Conservation (phyloP, 2,797 vertebrate genomes). For the Epinephelus coioides region DNA sequence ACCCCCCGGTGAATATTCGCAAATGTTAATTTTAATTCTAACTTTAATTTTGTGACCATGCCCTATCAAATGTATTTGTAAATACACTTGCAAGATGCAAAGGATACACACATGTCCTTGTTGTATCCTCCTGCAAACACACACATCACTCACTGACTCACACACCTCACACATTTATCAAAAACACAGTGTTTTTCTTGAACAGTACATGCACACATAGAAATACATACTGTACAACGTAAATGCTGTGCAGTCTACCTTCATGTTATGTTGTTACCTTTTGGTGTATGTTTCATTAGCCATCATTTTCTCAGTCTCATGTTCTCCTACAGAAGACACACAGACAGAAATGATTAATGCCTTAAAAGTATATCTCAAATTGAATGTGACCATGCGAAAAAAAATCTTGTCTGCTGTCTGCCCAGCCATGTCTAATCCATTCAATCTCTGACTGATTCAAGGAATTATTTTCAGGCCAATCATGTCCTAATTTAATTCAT, state of each 20-base stretch:
- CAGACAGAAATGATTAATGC: background rate
- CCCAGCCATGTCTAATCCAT: slow-evolving; percentile 40
- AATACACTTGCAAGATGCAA: background rate
- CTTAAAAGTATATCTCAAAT: background rate
- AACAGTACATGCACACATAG: no score
- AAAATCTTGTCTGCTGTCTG: slow-evolving; percentile 10
- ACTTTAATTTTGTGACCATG: no score
- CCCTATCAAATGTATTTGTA: background rate
- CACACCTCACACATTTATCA: no score
- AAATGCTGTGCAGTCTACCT: background rate
- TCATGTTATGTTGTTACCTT: background rate
- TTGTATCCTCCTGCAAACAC: no score
- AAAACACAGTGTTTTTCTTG: no score
- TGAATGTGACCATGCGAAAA: background rate
- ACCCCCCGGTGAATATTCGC: no score
- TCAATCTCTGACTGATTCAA: slow-evolving; percentile 39
- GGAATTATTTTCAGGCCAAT: slow-evolving; percentile 47
- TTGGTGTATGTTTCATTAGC: background rate
- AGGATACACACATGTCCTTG: background rate
- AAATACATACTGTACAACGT: no score
- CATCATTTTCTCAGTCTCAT: background rate
- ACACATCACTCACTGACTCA: background rate
- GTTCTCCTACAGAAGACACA: background rate
- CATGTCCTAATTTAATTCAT: slow-evolving; percentile 51
- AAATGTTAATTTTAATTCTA: no score